Evolutionary conservation across 2,888 invertebrate species (phyloP).

Genomic region (Heliconius cydno): DNA sequence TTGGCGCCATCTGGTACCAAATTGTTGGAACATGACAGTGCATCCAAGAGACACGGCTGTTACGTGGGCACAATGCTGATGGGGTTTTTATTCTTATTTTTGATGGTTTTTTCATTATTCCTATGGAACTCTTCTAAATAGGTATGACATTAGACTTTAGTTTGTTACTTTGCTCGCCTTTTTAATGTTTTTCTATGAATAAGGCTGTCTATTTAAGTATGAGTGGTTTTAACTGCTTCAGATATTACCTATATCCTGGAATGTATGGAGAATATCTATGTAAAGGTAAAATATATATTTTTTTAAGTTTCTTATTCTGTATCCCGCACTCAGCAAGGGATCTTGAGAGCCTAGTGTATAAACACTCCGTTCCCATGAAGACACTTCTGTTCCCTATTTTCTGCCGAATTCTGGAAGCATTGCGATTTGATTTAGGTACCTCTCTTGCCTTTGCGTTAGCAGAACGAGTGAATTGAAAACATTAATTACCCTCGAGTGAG

Average conservation of each 20-base stretch:
- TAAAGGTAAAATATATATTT: too few relatives aligned
- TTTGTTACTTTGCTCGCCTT: background rate
- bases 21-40: constrained; percentile 54
- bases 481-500: too few relatives aligned
- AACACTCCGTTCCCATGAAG: too few relatives aligned
- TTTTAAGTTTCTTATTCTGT: too few relatives aligned
- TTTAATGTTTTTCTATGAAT: background rate
- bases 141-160: constrained; percentile 14
- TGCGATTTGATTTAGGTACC: too few relatives aligned
- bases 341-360: background rate
- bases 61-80: constrained; percentile 2
- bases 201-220: background rate
- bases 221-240: background rate
- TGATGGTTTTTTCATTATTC: background rate
- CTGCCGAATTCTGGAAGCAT: too few relatives aligned
- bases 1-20: constrained; percentile 57
- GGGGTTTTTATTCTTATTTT: constrained; percentile 12
- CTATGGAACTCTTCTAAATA: background rate
- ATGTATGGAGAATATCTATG: background rate
- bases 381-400: too few relatives aligned
- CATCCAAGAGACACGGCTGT: constrained; percentile 29
- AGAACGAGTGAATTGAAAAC: too few relatives aligned
- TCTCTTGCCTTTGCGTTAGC: too few relatives aligned
- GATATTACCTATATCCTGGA: background rate
- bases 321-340: background rate